These are phyloP conservation scores for Maconellicoccus hirsutus DNA, from an alignment of 1,140 invertebrate species.

Conservation along the genomic window DNA sequence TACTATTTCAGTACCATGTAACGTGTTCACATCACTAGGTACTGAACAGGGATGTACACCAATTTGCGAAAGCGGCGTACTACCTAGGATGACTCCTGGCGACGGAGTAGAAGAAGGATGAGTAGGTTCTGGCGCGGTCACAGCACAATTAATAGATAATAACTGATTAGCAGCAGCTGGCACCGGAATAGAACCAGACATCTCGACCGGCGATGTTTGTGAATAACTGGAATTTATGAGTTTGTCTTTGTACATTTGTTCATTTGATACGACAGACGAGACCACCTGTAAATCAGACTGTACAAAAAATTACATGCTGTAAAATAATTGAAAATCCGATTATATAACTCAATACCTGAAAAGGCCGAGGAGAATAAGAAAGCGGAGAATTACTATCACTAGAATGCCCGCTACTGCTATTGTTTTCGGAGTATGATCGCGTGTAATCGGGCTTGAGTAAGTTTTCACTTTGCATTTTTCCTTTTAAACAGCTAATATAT, in stretches of 20 bases:
- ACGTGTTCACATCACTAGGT: constrained; percentile 40
- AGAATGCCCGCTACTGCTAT: constrained; percentile 42
- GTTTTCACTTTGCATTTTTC: constrained; percentile 94
- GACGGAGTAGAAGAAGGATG: neutral
- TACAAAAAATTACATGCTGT: neutral
- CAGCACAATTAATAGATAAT: constrained; percentile 17
- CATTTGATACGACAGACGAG: constrained; percentile 46
- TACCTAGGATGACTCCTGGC: constrained; percentile 50
- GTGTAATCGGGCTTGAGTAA: constrained; percentile 61
- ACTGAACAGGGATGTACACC: constrained; percentile 48
- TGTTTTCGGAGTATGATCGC: constrained; percentile 37
- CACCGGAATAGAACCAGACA: constrained; percentile 25
- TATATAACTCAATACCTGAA: constrained; percentile 32
- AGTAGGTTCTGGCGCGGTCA: neutral
- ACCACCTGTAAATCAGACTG: constrained; percentile 39
- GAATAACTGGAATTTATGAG: constrained; percentile 20
- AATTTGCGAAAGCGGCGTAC: constrained; percentile 74
- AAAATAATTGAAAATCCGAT: neutral
- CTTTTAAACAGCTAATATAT: constrained; percentile 90
- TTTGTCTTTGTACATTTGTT: constrained; percentile 28
- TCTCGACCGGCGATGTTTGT: constrained; percentile 12
- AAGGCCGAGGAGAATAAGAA: constrained; percentile 31
- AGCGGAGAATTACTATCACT: constrained; percentile 41
- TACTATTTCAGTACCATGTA: constrained; percentile 37
- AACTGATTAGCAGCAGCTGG: constrained; percentile 35